Base-by-base conservation (phyloP, 2,888 invertebrate species). In the Dorcus parallelipipedus region DNA sequence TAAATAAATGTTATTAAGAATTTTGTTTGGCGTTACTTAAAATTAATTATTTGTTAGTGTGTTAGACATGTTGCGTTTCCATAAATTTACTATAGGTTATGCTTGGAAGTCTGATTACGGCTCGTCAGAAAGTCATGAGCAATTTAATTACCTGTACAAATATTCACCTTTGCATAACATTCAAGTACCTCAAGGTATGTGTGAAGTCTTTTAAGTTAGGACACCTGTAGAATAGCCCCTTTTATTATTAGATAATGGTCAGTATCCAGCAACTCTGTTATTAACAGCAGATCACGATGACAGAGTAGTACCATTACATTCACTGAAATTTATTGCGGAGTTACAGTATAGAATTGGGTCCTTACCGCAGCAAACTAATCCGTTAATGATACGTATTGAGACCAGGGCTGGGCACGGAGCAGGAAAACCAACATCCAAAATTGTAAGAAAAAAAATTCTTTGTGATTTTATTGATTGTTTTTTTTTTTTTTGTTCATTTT, bases 281-380 rank as follows among this genome's bases (percentile, higher is more conserved):
- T 81, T 95, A 67, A 97, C 97, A n/a, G 97, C 95, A 17, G 97
- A 98, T 82, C 97, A 98, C 80, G 97, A 98, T 81, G 97, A 98
- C 81, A 88, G 98, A 67, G 98, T 99, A 64, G 97, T 97, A 65
- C 98, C 98, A 51, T 84, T 96, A 65, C 99, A 99, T 82, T 96
- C 97, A 60, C 84, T 97, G 49, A 99, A 99, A 81, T 94, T 91
- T 79, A 90, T 93, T 59, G 97, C 98, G 2, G 86, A 91, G 69
- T 81, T 99, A 60, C 98, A 99, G 74, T 83, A 93, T 71, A 84
- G 83, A 43, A 75, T 91, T 10, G 87, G 86, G 43, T 76, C 77
- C 57, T 72, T 83, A 3, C 73, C 83, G 5, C 79, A 82, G 63
- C 94, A 95, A 84, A 84, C 76, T 14, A 93, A 93, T 69, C 98